Base-by-base conservation (phyloP, 2,113 vertebrate species). In the Psittacula cyanocephala region DNA sequence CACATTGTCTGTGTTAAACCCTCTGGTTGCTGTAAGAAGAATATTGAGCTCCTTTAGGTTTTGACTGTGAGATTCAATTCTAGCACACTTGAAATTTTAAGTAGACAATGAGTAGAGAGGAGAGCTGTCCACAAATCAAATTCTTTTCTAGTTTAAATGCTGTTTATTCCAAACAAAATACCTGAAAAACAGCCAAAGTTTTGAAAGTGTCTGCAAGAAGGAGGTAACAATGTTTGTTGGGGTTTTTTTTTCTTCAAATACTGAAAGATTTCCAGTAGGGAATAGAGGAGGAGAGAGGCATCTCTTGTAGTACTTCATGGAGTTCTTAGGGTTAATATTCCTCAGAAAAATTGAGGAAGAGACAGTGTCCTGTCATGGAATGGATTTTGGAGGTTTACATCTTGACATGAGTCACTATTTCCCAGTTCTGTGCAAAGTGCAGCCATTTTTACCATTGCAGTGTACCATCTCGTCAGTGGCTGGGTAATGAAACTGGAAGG, bases 21-120 rank as follows among this genome's bases (percentile, higher is more conserved):
- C 15, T 24, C 55, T 81, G 74, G 77, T 43, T 84, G n/a, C 25
- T 87, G 28, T 43, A 55, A 81, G 77, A 84, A 93, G 53, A 86
- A 93, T 94, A 96, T 89, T 92, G 60, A 74, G n/a, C 76, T 95
- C 33, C 55, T 92, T 89, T 89, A 31, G 47, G 44, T 86, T 89
- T 83, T 92, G 59, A 67, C 91, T 79, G 27, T 39, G 84, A 84
- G 84, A 95, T 96, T 95, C 55, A 89, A 95, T 96, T 95, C 77
- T 24, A n/a, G 64, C 86, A 81, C 69, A 75, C 91, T 94, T 89
- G 86, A 91, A 96, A 96, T 86, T 91, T 37, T 91, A 91, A 92
- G 77, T 37, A 81, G 82, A 74, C 77, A 57, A 81, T 89, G 63
- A 95, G 64, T 52, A 71, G 59, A 83, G 86, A 86, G 65, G 41